A percentile compares a stretch with the other conserved stretches of the same genome.
phyloP scores from a whole-genome alignment of 1,140 invertebrate species.

The Bombus picipes region DNA sequence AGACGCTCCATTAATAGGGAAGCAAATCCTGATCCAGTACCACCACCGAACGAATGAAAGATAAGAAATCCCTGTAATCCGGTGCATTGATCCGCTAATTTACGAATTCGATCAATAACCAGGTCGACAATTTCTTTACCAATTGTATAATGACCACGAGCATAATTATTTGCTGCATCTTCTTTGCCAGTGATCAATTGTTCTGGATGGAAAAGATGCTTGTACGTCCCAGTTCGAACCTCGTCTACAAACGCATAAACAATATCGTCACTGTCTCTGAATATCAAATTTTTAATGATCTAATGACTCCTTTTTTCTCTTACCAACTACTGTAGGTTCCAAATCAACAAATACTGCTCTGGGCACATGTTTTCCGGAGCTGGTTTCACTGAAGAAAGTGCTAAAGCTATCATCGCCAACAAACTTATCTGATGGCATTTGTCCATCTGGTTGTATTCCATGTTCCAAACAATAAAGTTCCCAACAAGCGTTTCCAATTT shows the following conservation, averaged over 20 bases:
- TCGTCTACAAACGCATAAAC: constrained; percentile 47
- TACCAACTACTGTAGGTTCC: constrained; percentile 66
- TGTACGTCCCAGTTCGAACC: constrained; percentile 83
- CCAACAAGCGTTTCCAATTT: constrained; percentile 90
- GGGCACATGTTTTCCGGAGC: constrained; percentile 61
- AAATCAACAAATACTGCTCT: constrained; percentile 65
- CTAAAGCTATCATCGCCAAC: constrained; percentile 84
- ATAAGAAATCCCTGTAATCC: constrained; percentile 64
- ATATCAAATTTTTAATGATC: background rate
- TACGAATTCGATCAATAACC: constrained; percentile 59
- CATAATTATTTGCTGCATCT: constrained; percentile 87
- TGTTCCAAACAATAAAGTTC: constrained; percentile 94
- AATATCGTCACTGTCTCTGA: background rate
- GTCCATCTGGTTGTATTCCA: constrained; percentile 94
- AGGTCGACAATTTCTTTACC: constrained; percentile 64
- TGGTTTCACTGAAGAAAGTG: constrained; percentile 85
- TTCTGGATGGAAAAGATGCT: constrained; percentile 85
- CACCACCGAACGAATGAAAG: constrained; percentile 85
- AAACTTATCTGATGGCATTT: constrained; percentile 72
- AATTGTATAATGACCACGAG: constrained; percentile 78
- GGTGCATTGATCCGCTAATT: constrained; percentile 62
- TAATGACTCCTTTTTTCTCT: constrained; percentile 39
- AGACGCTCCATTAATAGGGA: constrained; percentile 64
- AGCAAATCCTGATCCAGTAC: constrained; percentile 64
- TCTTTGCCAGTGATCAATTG: constrained; percentile 86